Evolutionary conservation across 2,797 vertebrate species (phyloP).

Genomic region (Sebastes glaucus): DNA sequence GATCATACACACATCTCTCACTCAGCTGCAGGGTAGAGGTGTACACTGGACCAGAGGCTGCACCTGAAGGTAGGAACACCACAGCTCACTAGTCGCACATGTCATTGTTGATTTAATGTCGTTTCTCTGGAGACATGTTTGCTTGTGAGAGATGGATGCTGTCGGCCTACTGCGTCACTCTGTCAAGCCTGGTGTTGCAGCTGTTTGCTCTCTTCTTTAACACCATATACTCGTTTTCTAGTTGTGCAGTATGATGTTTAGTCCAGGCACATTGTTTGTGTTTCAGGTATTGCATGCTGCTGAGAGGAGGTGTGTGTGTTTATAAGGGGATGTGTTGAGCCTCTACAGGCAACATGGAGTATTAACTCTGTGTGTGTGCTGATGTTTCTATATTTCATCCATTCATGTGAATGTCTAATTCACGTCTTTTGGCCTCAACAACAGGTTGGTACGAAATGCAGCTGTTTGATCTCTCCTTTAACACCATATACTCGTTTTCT

Average conservation of each 20-base stretch:
- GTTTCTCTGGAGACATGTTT: slow-evolving; percentile 1
- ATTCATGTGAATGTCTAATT: background rate
- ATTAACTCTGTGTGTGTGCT: background rate
- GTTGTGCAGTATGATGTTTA: rapidly evolving
- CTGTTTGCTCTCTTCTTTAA: background rate
- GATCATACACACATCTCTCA: background rate
- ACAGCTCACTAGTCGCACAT: rapidly evolving
- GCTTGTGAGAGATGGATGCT: background rate
- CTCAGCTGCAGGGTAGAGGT: background rate
- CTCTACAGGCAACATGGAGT: background rate
- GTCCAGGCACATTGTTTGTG: background rate
- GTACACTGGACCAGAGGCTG: slow-evolving; percentile 32
- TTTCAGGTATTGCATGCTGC: background rate
- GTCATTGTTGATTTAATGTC: background rate
- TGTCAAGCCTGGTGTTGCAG: background rate
- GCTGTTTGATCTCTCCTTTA: background rate
- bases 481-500: background rate
- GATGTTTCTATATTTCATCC: background rate
- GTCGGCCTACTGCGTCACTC: slow-evolving; percentile 73
- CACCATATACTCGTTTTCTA: background rate
- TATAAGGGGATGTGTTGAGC: background rate
- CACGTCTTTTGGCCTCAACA: background rate
- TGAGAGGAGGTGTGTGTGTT: background rate
- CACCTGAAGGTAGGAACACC: slow-evolving; percentile 54
- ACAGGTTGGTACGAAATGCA: slow-evolving; percentile 73